A percentile compares a stretch with the other conserved stretches of the same genome.
Conservation (phyloP, 2,888 invertebrate genomes). For the Pyralis farinalis region DNA sequence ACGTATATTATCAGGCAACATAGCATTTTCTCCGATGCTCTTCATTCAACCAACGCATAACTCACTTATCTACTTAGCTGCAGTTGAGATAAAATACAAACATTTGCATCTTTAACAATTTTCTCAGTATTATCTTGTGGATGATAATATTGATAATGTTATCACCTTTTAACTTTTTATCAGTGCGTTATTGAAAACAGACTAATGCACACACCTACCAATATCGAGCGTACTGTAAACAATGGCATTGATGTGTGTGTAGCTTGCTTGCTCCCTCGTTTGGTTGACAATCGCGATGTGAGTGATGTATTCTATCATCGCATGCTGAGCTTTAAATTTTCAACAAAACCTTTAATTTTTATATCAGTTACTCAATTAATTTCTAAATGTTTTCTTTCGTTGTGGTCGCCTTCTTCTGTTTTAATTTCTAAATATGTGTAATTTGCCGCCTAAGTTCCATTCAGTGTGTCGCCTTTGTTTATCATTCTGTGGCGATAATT, state of each 20-base stretch:
- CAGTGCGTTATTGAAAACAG: slow-evolving; percentile 64
- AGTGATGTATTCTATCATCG: slow-evolving; percentile 80
- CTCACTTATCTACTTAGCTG: too few species aligned
- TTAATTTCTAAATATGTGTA: slow-evolving; percentile 90
- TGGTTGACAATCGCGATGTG: slow-evolving; percentile 81
- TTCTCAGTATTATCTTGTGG: too few species aligned
- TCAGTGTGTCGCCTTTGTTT: slow-evolving; percentile 97
- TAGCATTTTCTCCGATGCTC: too few species aligned
- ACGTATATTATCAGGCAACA: too few species aligned
- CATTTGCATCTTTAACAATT: too few species aligned
- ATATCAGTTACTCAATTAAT: slow-evolving; percentile 71
- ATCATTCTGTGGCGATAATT: slow-evolving; percentile 87
- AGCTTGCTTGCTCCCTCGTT: slow-evolving; percentile 75
- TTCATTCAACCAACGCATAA: too few species aligned
- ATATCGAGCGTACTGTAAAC: slow-evolving; percentile 67
- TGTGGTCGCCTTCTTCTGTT: slow-evolving; percentile 73
- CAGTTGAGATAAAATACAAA: too few species aligned
- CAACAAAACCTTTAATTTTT: slow-evolving; percentile 75
- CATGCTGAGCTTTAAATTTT: slow-evolving; percentile 76
- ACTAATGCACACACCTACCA: slow-evolving; percentile 55
- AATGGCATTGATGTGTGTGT: slow-evolving; percentile 72
- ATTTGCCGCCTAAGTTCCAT: slow-evolving; percentile 95
- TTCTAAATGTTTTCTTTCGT: slow-evolving; percentile 79
- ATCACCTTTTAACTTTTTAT: slow-evolving; percentile 77
- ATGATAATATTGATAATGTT: slow-evolving; percentile 60